Conservation (phyloP, 2,797 vertebrate genomes). For the Amazonetta brasiliensis region DNA sequence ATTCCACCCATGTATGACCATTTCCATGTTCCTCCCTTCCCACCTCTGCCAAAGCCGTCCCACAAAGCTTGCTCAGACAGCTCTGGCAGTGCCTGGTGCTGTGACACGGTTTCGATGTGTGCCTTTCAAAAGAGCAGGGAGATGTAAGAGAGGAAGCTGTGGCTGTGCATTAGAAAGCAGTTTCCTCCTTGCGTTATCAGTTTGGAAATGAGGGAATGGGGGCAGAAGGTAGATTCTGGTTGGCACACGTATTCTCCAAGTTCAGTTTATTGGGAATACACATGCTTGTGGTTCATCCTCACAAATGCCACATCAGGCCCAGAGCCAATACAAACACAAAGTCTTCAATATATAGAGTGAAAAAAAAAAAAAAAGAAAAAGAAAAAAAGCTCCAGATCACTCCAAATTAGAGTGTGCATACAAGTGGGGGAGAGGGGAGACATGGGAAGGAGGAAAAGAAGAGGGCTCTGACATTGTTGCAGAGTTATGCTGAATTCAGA, state of each 20-base stretch:
- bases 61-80: accelerated
- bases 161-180: neutral
- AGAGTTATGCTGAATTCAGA: neutral
- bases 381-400: neutral
- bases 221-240: neutral
- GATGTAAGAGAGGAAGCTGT: neutral
- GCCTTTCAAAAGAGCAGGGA: neutral
- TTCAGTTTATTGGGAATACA: neutral
- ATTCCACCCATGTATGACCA: neutral
- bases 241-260: neutral
- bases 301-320: conserved; percentile 6
- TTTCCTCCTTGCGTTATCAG: neutral
- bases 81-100: accelerated
- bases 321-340: conserved; percentile 26
- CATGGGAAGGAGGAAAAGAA: neutral
- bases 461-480: neutral
- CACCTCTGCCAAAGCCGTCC: accelerated
- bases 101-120: accelerated
- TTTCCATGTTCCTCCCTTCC: neutral
- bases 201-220: neutral
- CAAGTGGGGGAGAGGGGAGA: neutral
- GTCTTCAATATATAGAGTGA: neutral
- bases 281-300: conserved; percentile 43
- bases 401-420: conserved; percentile 14
- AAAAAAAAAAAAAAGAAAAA: neutral